Percentiles rank a stretch among this genome's conserved stretches.
Conservation (phyloP, 2,797 vertebrate species). For the Alectoris magna region DNA sequence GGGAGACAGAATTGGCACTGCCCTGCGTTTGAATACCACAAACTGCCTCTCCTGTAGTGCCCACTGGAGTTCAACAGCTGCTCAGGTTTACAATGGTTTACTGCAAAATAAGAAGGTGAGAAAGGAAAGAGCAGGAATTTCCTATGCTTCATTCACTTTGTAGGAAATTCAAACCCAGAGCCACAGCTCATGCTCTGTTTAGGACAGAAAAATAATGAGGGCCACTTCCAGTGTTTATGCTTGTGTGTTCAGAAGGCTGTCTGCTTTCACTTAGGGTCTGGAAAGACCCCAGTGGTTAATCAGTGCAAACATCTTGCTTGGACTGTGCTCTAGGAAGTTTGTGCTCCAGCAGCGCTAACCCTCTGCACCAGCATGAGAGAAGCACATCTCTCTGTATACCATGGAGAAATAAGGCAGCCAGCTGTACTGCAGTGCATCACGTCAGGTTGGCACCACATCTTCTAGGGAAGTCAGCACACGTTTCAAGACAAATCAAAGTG, state of each 20-base stretch:
- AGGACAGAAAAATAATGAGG: not conserved
- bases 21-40: not conserved
- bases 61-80: not conserved
- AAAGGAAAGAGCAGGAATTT: not conserved
- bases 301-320: not conserved
- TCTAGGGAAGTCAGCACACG: not conserved
- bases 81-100: not conserved
- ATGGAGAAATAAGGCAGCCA: not conserved
- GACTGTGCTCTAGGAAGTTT: not conserved
- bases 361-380: not conserved
- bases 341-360: not conserved
- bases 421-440: not conserved
- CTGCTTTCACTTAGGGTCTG: slow-evolving; percentile 40
- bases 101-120: not conserved
- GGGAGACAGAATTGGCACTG: not conserved
- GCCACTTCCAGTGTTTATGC: not conserved
- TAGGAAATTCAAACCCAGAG: not conserved
- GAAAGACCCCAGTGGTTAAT: slow-evolving; percentile 13
- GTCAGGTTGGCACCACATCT: not conserved
- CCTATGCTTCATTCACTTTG: not conserved
- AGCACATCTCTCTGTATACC: not conserved
- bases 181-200: not conserved
- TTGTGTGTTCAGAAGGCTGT: not conserved
- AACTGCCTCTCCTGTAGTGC: not conserved
- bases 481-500: not conserved